Conservation (phyloP, 2,888 invertebrate genomes). For the Rhagonycha lutea region DNA sequence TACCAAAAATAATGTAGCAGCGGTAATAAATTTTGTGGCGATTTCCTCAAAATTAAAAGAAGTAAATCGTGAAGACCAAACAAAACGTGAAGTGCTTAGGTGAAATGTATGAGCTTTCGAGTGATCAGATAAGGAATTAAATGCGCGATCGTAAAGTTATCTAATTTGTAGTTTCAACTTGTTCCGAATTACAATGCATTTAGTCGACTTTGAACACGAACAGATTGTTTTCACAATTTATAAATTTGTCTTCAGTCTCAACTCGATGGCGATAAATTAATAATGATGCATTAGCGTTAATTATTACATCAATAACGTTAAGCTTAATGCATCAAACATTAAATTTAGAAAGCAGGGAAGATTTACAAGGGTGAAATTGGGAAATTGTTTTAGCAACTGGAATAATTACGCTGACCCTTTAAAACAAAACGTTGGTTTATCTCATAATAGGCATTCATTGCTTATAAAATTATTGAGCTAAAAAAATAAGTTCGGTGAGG, state of each 20-base stretch:
- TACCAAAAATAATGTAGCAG: neutral
- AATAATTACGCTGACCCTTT: neutral
- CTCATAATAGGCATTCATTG: neutral
- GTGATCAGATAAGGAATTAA: constrained; percentile 16
- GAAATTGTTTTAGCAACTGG: neutral
- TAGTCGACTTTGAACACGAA: neutral
- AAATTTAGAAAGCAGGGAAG: neutral
- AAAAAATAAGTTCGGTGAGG: neutral
- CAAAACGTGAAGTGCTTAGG: constrained; percentile 9
- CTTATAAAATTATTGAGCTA: neutral
- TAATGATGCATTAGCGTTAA: neutral
- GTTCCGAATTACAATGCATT: constrained; percentile 13
- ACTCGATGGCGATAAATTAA: neutral
- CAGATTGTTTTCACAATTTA: neutral
- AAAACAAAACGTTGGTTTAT: neutral
- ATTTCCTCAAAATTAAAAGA: neutral
- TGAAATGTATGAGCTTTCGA: constrained; percentile 11
- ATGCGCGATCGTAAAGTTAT: constrained; percentile 14
- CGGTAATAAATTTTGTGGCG: neutral
- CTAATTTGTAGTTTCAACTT: constrained; percentile 21
- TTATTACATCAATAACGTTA: neutral
- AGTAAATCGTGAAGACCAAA: constrained; percentile 13
- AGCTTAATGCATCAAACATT: neutral
- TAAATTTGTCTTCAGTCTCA: neutral
- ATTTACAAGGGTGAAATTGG: neutral